These are phyloP conservation scores for Drosophila meridionalis DNA, from an alignment of 2,888 invertebrate genomes.

Conservation along the genomic window DNA sequence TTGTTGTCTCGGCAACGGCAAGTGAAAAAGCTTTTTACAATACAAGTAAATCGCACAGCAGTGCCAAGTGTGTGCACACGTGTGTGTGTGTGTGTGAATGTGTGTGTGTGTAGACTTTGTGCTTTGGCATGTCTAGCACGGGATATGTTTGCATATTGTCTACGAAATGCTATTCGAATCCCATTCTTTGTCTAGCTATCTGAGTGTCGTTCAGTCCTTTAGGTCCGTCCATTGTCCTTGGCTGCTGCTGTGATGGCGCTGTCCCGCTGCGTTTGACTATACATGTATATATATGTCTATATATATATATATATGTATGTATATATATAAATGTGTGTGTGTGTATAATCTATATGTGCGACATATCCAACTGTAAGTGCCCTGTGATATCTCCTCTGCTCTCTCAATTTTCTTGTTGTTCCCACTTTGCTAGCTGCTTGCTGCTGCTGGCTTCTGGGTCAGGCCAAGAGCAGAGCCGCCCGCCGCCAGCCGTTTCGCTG, in stretches of 20 bases:
- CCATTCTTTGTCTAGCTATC: conserved; percentile 45
- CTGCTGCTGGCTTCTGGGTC: conserved; percentile 21
- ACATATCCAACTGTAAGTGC: conserved; percentile 21
- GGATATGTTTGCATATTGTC: conserved; percentile 79
- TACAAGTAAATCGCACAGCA: conserved; percentile 44
- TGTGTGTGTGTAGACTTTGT: conserved; percentile 19
- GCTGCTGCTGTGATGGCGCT: conserved; percentile 16
- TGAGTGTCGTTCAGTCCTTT: conserved; percentile 27
- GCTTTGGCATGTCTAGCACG: conserved; percentile 54
- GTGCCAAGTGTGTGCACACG: conserved; percentile 13
- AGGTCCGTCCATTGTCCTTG: conserved; percentile 9
- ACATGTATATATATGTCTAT: background rate
- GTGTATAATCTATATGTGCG: conserved; percentile 20
- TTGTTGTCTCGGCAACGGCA: conserved; percentile 22
- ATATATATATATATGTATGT: background rate
- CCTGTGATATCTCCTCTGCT: conserved; percentile 21
- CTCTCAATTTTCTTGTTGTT: conserved; percentile 17
- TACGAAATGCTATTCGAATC: conserved; percentile 67
- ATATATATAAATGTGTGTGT: background rate
- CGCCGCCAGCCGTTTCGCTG: background rate
- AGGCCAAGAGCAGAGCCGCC: conserved; percentile 22
- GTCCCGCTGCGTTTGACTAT: conserved; percentile 46
- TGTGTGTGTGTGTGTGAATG: conserved; percentile 11
- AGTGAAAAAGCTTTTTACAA: conserved; percentile 48
- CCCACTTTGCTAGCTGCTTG: conserved; percentile 5